Base-by-base conservation (phyloP, 2,797 vertebrate species). In the Smutsia gigantea region DNA sequence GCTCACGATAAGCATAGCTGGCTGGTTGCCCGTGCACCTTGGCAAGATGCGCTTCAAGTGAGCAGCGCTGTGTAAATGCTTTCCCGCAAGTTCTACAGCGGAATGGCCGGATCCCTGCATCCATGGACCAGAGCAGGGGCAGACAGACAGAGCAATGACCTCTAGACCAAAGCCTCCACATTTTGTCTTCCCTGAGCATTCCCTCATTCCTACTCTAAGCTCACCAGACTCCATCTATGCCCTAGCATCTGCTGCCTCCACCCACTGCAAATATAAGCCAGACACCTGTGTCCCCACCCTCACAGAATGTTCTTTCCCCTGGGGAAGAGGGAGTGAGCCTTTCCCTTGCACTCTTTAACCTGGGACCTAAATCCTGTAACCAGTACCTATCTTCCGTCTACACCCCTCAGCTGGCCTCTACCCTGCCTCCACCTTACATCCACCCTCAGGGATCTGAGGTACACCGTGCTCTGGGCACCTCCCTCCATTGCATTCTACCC, bases 41-140 rank as follows among this genome's bases (percentile, higher is more conserved):
- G 93, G 99, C 98, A 94, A 99, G 99, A 64, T 99, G 99, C 1
- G 99, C 99, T 97, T 99, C 99, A 31, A 99, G 98, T 1, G 99
- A 99, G 97, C 99, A 99, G 25, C 99, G 99, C 96, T 99, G 99
- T 0, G 99, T 99, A 97, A 99, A 99, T 34, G 99, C 99, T 96
- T 99, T 99, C 51, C 99, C 99, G 2, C 99, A 99, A 25, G 99
- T 97, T 13, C 99, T 98, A n/a, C 99, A 99, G 92, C 99, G 98
- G 98, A 99, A 99, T 0, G 99, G 99, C 25, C 99, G 99, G 90
- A 99, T 99, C 51, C 99, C 99, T 99, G 95, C 18, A 7, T 15
- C 25, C 39, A 27, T 25, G 34, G 53, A 86, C 34, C 11, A 14
- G 71, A 84, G 31, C n/a, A 57, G 27, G 21, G 12, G 5, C 27